A percentile compares a stretch with the other conserved stretches of the same genome.
phyloP scores from a whole-genome alignment of 2,888 invertebrate species.

The Hedya salicella region DNA sequence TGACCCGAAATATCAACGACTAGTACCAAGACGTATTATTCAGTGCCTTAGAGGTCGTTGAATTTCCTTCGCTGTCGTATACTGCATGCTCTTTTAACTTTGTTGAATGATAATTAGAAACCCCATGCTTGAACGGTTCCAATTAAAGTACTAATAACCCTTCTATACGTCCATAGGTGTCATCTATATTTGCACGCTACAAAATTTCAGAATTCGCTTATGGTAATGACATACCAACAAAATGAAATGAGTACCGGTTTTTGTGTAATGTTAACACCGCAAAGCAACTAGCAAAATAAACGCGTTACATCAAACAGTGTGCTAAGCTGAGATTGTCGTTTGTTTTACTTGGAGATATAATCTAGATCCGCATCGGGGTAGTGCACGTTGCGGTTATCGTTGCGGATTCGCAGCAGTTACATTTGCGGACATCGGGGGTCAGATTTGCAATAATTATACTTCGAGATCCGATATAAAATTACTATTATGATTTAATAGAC shows the following conservation, averaged over 20 bases:
- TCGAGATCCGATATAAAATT: background rate
- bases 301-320: slow-evolving; percentile 19
- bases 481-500: background rate
- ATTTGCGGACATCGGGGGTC: slow-evolving; percentile 11
- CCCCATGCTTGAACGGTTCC: slow-evolving; percentile 1
- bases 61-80: slow-evolving; percentile 1
- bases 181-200: slow-evolving; percentile 1
- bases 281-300: slow-evolving; percentile 48
- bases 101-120: slow-evolving; percentile 8
- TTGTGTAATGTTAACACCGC: slow-evolving; percentile 32
- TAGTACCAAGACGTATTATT: background rate
- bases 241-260: slow-evolving; percentile 20
- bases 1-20: slow-evolving; percentile 21
- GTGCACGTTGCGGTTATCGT: slow-evolving; percentile 23
- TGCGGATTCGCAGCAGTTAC: slow-evolving; percentile 7
- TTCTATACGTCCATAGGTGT: background rate
- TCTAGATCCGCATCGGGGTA: slow-evolving; percentile 50
- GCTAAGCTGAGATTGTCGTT: slow-evolving; percentile 32
- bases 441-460: background rate
- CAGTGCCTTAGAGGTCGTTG: slow-evolving; percentile 1
- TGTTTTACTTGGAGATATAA: slow-evolving; percentile 52
- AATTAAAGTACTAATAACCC: background rate
- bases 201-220: background rate
- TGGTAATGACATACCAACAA: background rate
- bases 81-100: background rate